Evolutionary conservation across 2,797 vertebrate genomes (phyloP).

Genomic region (Xiphophorus birchmanni): DNA sequence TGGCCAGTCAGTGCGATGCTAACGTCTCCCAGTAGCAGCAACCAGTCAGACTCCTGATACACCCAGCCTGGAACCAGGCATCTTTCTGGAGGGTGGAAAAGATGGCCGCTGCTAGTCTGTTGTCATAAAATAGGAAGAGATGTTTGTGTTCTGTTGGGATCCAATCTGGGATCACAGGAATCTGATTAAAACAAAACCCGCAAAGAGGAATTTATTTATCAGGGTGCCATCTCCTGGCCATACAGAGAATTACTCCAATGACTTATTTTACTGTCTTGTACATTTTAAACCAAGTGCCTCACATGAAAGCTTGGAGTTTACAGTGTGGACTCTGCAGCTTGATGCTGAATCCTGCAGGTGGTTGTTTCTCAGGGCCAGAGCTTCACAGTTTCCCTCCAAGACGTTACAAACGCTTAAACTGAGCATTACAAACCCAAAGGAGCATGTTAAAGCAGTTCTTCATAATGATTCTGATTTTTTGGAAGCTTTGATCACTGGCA

Average conservation of each 20-base stretch:
- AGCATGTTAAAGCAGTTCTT: neutral
- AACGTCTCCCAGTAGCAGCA: neutral
- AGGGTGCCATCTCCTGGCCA: too few species aligned
- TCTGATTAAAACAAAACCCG: neutral
- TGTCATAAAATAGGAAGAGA: neutral
- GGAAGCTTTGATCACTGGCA: neutral
- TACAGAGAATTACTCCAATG: too few species aligned
- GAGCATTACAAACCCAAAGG: neutral
- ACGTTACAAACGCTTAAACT: neutral
- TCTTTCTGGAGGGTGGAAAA: neutral
- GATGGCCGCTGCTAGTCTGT: neutral
- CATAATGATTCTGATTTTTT: neutral
- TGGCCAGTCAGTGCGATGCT: too few species aligned
- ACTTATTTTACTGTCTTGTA: too few species aligned
- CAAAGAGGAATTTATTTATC: neutral
- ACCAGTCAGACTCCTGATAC: too few species aligned
- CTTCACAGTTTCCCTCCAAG: neutral
- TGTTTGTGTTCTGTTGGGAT: neutral
- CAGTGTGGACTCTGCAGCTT: neutral
- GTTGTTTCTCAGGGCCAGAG: too few species aligned
- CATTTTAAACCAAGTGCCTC: neutral
- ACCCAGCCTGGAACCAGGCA: too few species aligned
- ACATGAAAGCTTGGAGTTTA: conserved; percentile 5
- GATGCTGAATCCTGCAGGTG: too few species aligned
- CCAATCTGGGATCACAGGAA: neutral